phyloP scores from a whole-genome alignment of 2,113 vertebrate genomes.

The Sturnus vulgaris region DNA sequence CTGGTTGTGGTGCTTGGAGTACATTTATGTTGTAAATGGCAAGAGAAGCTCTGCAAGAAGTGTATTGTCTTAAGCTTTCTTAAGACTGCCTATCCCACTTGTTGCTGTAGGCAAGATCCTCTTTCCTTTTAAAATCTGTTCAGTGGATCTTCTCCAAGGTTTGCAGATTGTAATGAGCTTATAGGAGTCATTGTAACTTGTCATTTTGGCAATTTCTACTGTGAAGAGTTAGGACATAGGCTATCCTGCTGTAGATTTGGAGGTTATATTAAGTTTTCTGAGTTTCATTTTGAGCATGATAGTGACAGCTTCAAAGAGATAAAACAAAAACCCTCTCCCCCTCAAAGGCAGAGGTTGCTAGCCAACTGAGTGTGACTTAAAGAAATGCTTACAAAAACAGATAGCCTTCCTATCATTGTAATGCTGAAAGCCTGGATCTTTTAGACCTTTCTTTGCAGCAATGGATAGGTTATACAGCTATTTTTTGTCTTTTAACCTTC shows the following conservation, averaged over 20 bases:
- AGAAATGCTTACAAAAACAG: constrained; percentile 5
- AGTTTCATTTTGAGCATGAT: neutral
- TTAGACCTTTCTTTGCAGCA: neutral
- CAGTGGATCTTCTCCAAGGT: neutral
- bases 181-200: neutral
- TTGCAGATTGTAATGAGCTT: neutral
- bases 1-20: neutral
- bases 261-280: neutral
- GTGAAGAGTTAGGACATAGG: neutral
- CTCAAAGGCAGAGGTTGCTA: neutral
- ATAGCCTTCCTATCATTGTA: neutral
- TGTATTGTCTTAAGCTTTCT: neutral
- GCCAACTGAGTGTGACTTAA: neutral
- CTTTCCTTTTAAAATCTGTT: neutral
- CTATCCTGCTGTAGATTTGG: neutral
- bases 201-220: neutral
- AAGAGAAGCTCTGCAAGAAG: neutral
- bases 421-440: neutral
- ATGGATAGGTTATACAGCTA: neutral
- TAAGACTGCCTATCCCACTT: neutral
- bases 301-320: neutral
- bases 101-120: neutral
- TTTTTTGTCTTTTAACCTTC: neutral
- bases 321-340: neutral
- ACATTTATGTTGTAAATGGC: neutral